Evolutionary conservation across 1,140 invertebrate species (phyloP).

Genomic region (Coenobita brevimanus): DNA sequence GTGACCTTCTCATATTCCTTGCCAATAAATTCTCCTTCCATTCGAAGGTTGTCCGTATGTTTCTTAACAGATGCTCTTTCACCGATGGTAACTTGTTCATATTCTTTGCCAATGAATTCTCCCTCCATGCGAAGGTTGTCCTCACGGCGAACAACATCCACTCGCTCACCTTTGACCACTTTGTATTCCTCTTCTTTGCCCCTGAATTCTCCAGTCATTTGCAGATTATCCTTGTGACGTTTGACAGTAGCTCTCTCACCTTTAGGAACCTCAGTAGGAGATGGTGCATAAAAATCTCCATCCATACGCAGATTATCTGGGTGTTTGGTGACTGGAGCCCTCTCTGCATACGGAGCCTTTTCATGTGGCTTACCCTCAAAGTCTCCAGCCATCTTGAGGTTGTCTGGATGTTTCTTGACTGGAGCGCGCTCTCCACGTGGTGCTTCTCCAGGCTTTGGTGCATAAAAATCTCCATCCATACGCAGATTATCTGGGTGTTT

Average conservation of each 20-base stretch:
- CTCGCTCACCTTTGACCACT: constrained; percentile 25
- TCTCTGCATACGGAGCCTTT: constrained; percentile 25
- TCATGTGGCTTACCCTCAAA: constrained; percentile 21
- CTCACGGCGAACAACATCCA: constrained; percentile 42
- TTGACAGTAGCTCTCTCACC: constrained; percentile 68
- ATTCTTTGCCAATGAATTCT: constrained; percentile 24
- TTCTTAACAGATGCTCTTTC: constrained; percentile 74
- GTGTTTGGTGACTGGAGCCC: constrained; percentile 34
- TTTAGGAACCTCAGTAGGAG: constrained; percentile 2
- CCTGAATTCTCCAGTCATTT: constrained; percentile 67
- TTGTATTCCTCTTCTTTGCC: constrained; percentile 58
- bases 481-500: constrained; percentile 41
- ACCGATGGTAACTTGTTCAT: constrained; percentile 55
- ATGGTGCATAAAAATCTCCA: constrained; percentile 33
- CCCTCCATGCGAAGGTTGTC: constrained; percentile 44
- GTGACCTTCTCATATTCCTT: constrained; percentile 46
- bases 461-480: constrained; percentile 42
- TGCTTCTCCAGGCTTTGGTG: constrained; percentile 1
- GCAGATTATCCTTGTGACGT: constrained; percentile 71
- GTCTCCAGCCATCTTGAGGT: constrained; percentile 30
- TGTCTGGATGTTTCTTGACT: constrained; percentile 46
- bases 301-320: constrained; percentile 72
- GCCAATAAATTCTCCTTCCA: constrained; percentile 32
- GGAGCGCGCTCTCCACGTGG: constrained; percentile 24
- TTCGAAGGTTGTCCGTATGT: constrained; percentile 75